These are phyloP conservation scores for Scolopax bukidnonensis DNA, from an alignment of 2,797 vertebrate genomes.

Conservation along the genomic window DNA sequence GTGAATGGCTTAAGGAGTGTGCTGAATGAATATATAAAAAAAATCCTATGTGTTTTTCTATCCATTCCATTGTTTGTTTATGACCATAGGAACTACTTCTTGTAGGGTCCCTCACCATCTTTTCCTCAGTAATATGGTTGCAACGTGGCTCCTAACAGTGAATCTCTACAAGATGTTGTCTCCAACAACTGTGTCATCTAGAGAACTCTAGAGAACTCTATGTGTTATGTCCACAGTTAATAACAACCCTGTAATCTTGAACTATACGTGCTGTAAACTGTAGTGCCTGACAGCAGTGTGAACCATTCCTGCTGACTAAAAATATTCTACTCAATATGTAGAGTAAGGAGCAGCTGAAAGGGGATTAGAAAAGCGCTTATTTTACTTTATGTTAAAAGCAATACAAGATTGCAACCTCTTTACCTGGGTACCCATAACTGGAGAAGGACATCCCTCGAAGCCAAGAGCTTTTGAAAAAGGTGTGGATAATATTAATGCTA, in stretches of 20 bases:
- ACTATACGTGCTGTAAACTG: not conserved
- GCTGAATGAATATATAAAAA: not conserved
- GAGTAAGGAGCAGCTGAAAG: not conserved
- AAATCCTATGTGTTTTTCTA: not conserved
- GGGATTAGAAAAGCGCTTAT: not conserved
- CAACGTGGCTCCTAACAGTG: not conserved
- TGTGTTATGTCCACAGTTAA: not conserved
- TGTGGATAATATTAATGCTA: conserved; percentile 19
- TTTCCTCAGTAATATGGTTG: not conserved
- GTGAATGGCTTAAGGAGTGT: not conserved
- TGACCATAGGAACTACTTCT: not conserved
- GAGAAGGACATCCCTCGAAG: not conserved
- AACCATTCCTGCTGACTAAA: conserved; percentile 28
- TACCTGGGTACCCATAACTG: not conserved
- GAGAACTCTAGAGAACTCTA: not conserved
- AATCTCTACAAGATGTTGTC: not conserved
- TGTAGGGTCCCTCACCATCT: not conserved
- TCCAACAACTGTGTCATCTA: not conserved
- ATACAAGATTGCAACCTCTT: not conserved
- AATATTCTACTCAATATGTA: conserved; percentile 8
- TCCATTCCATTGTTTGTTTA: not conserved
- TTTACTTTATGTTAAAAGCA: not conserved
- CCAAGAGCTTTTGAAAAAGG: not conserved
- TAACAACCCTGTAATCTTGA: not conserved
- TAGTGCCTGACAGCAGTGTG: not conserved